Conservation (phyloP, 2,113 vertebrate genomes). For the Chaetodon trifascialis region DNA sequence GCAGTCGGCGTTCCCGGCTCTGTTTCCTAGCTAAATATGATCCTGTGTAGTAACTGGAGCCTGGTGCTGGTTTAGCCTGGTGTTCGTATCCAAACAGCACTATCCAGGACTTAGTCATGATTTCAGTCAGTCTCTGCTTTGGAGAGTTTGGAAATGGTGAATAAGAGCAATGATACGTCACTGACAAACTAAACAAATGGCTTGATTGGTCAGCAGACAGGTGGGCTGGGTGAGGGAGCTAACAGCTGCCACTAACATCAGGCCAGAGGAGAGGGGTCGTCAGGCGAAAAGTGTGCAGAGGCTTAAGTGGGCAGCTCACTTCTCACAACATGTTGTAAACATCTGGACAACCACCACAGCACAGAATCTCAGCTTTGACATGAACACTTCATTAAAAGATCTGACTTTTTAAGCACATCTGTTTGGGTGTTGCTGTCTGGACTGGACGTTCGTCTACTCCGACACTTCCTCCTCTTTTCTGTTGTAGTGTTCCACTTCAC, state of each 20-base stretch:
- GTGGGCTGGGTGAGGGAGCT: neutral
- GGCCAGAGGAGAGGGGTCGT: neutral
- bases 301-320: neutral
- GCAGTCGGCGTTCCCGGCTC: slow-evolving; percentile 35
- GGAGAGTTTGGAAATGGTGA: slow-evolving; percentile 1
- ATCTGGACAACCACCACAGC: slow-evolving; percentile 12
- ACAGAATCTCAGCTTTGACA: slow-evolving; percentile 7
- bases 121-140: slow-evolving; percentile 2
- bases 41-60: slow-evolving; percentile 66
- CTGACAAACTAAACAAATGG: neutral
- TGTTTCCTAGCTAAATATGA: slow-evolving; percentile 68
- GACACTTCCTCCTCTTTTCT: slow-evolving; percentile 13
- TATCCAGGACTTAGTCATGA: slow-evolving; percentile 19
- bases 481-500: neutral
- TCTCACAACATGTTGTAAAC: slow-evolving; percentile 2
- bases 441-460: neutral
- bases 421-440: neutral
- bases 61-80: slow-evolving; percentile 19
- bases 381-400: neutral
- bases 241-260: slow-evolving; percentile 15
- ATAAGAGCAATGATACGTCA: neutral
- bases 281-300: neutral
- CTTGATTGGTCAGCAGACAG: neutral
- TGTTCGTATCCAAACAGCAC: slow-evolving; percentile 38
- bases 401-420: neutral